Percentiles rank a stretch among this genome's conserved stretches.
Conservation (phyloP, 2,888 invertebrate species). For the Oegoconia quadripuncta region DNA sequence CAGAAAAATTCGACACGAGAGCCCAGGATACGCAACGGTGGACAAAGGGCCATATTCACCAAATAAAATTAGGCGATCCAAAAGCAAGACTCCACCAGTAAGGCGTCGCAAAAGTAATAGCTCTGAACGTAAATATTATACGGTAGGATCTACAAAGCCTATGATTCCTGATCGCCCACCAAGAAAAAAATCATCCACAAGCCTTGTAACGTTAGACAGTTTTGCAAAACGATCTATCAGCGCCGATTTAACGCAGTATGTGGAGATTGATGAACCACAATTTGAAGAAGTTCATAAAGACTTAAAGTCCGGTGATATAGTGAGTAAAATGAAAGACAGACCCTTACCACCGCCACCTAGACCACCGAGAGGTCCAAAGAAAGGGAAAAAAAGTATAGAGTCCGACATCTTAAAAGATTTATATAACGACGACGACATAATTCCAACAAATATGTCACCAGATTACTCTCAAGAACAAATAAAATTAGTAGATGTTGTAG, state of each 20-base stretch:
- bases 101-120: conserved; percentile 69
- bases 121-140: conserved; percentile 83
- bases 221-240: conserved; percentile 61
- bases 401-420: conserved; percentile 24
- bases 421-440: conserved; percentile 22
- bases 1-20: conserved; percentile 64
- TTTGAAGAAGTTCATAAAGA: conserved; percentile 81
- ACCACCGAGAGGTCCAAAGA: conserved; percentile 83
- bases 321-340: conserved; percentile 90
- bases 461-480: conserved; percentile 28
- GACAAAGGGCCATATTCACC: conserved; percentile 85
- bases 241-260: conserved; percentile 77
- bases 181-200: conserved; percentile 79
- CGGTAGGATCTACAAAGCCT: conserved; percentile 73
- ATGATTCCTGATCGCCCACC: conserved; percentile 81
- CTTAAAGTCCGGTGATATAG: conserved; percentile 85
- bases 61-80: conserved; percentile 76
- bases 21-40: conserved; percentile 87
- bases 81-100: conserved; percentile 72
- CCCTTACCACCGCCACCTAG: conserved; percentile 92
- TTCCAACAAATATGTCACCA: conserved; percentile 26
- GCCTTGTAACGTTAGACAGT: conserved; percentile 74
- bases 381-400: conserved; percentile 50
- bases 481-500: conserved; percentile 63
- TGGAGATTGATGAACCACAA: conserved; percentile 79